Conservation (phyloP, 2,797 vertebrate genomes). For the Schizothorax lantsangensis region DNA sequence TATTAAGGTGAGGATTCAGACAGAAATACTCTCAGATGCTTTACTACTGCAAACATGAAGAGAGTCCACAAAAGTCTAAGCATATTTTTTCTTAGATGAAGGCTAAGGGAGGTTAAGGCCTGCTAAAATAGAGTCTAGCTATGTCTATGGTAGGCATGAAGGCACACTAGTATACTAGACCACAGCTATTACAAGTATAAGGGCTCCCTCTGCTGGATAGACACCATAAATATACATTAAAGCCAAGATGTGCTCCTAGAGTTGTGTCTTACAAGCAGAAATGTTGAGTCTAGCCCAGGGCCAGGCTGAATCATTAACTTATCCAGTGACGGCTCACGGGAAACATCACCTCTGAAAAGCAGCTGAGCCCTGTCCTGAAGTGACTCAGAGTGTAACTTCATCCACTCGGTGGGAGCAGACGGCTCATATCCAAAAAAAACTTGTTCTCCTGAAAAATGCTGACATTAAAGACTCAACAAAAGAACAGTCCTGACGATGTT, state of each 20-base stretch:
- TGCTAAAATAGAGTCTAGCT: background rate
- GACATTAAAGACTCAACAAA: conserved; percentile 29
- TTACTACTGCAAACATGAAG: background rate
- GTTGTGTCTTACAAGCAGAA: background rate
- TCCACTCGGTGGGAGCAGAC: conserved; percentile 14
- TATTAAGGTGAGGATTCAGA: background rate
- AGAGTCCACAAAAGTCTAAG: background rate
- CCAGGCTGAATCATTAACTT: conserved; percentile 26
- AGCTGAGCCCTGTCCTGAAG: conserved; percentile 17
- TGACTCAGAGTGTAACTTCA: background rate
- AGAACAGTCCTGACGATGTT: conserved; percentile 11
- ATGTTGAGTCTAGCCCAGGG: background rate
- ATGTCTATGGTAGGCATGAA: background rate
- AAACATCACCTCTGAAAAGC: conserved; percentile 30
- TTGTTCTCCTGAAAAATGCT: conserved; percentile 2
- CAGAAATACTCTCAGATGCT: background rate
- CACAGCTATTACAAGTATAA: conserved; percentile 37
- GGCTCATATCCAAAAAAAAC: conserved; percentile 14
- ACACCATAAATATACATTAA: background rate
- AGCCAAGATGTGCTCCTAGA: background rate
- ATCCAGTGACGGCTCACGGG: conserved; percentile 18
- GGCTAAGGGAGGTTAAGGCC: background rate
- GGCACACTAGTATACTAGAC: background rate
- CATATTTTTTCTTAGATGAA: background rate
- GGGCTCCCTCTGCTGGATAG: conserved; percentile 57